Evolutionary conservation across 2,888 invertebrate species (phyloP).

Genomic region (Caprella mutica): DNA sequence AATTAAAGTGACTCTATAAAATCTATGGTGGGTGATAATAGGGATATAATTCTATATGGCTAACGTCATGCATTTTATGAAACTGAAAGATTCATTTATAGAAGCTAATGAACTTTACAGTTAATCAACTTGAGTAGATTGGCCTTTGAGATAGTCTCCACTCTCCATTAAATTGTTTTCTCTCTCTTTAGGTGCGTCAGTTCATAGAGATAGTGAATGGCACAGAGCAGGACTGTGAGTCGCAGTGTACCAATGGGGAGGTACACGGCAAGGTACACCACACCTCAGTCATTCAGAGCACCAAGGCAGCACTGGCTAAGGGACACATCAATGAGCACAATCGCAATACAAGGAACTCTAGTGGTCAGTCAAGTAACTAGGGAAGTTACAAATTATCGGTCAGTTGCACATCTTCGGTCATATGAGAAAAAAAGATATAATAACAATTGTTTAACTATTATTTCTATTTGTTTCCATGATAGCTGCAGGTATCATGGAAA

Average conservation of each 20-base stretch:
- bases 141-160: not conserved
- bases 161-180: not conserved
- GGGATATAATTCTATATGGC: too few relatives aligned
- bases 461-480: too few relatives aligned
- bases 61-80: too few relatives aligned
- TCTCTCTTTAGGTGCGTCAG: constrained; percentile 56
- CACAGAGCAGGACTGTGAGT: constrained; percentile 50
- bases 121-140: not conserved
- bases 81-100: not conserved
- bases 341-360: not conserved
- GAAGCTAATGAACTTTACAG: not conserved
- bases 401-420: too few relatives aligned
- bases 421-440: too few relatives aligned
- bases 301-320: constrained; percentile 42
- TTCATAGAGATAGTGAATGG: constrained; percentile 94
- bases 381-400: too few relatives aligned
- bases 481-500: too few relatives aligned
- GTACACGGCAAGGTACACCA: constrained; percentile 41
- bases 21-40: too few relatives aligned
- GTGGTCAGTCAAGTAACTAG: too few relatives aligned
- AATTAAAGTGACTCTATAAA: too few relatives aligned
- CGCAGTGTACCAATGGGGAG: constrained; percentile 11
- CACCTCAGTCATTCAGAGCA: constrained; percentile 74
- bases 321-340: constrained; percentile 15
- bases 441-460: too few relatives aligned